Base-by-base conservation (phyloP, 2,888 invertebrate species). In the Shargacucullia verbasci region DNA sequence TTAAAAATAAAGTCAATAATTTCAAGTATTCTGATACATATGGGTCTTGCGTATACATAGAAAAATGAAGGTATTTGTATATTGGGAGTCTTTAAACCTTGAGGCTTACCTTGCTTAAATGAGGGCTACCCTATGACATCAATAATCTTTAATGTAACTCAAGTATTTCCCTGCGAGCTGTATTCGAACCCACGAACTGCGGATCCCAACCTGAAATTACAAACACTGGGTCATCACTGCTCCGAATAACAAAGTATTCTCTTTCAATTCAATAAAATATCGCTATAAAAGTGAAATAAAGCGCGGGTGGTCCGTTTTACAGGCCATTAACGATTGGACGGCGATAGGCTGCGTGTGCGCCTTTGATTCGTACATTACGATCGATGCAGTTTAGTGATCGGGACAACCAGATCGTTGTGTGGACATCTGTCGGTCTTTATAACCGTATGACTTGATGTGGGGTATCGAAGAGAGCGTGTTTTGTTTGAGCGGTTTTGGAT, bases 261-360 rank as follows among this genome's bases (percentile, higher is more conserved):
- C 20, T 20, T 46, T 48, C 38, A 59, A 53, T 53, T 66, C 41
- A 71, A 46, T 56, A 53, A 56, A 73, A 35, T 31, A 33, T 49
- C n/a, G 29, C 49, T 65, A 59, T 73, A 59, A 71, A 67, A 59
- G 13, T 39, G 59, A 31, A 45, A 56, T 60, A 67, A 55, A 73
- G 39, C 54, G 56, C 65, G 82, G 85, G 87, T 86, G 87, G 86
- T 85, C 87, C 67, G 65, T 82, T 82, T 83, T 76, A 86, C 71
- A 60, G 70, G 58, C 78, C 67, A 82, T 83, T 82, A 82, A 83
- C 70, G 61, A 54, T 49, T 48, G 59, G 67, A 69, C 60, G 48
- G 68, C 59, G 57, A 66, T 76, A 58, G 49, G 40, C 34, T 64
- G 76, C 78, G 79, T 78, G 46, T 29, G 70, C 63, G 65, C 63